A percentile compares a stretch with the other conserved stretches of the same genome.
phyloP scores from a whole-genome alignment of 2,113 vertebrate genomes.

The Syrrhaptes paradoxus region DNA sequence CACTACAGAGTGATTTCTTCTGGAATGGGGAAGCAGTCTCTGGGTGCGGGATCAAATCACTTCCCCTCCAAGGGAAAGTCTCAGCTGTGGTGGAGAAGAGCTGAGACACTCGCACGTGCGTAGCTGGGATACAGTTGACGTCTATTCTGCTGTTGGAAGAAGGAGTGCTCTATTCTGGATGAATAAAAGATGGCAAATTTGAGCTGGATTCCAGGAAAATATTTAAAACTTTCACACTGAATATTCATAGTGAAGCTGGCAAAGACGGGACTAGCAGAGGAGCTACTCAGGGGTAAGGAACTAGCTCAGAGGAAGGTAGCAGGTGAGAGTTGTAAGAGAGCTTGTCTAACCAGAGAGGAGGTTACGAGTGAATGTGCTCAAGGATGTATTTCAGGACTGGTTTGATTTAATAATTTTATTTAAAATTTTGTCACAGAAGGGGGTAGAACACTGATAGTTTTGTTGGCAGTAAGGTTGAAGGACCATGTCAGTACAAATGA shows the following conservation, averaged over 20 bases:
- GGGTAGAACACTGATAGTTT: background rate
- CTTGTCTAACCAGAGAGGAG: background rate
- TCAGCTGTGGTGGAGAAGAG: background rate
- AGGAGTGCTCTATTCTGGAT: background rate
- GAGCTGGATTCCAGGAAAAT: background rate
- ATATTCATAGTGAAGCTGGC: background rate
- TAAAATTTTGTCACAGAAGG: background rate
- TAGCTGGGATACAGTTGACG: background rate
- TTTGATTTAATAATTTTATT: background rate
- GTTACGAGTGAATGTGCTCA: background rate
- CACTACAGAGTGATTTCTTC: background rate
- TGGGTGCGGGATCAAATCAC: background rate
- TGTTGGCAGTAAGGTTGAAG: background rate
- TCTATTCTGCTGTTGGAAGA: background rate
- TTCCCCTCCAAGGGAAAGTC: background rate
- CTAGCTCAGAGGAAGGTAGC: background rate
- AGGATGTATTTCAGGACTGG: background rate
- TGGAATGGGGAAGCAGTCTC: background rate
- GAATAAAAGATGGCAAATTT: background rate
- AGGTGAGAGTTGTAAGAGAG: background rate
- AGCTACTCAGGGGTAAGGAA: background rate
- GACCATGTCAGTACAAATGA: background rate
- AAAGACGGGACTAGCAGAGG: background rate
- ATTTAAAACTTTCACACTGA: background rate
- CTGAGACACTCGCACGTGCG: fast-evolving